Percentiles rank a stretch among this genome's conserved stretches.
phyloP scores from a whole-genome alignment of 2,888 invertebrate species.

The Empis stercorea region DNA sequence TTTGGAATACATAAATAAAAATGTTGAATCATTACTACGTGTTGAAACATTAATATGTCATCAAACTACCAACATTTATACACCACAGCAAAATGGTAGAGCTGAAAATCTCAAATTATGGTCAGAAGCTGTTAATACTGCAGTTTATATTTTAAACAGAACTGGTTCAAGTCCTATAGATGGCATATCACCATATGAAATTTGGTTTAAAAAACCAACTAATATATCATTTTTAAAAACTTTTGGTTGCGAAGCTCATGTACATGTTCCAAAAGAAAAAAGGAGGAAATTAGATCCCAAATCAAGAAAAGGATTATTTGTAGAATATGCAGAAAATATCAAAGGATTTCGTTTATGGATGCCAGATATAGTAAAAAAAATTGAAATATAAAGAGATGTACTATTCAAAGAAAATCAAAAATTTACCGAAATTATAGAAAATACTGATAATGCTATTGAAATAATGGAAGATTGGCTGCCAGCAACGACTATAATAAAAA shows the following conservation, averaged over 20 bases:
- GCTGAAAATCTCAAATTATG: constrained; percentile 23
- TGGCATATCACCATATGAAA: constrained; percentile 19
- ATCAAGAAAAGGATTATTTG: constrained; percentile 9
- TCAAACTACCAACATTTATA: constrained; percentile 19
- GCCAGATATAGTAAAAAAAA: no score
- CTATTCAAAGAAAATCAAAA: no score
- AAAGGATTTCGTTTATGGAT: constrained; percentile 2
- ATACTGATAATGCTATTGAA: no score
- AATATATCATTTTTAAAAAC: constrained; percentile 3
- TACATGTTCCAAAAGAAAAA: constrained; percentile 9
- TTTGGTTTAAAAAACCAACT: constrained; percentile 12
- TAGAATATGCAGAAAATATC: constrained; percentile 7
- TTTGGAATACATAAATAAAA: constrained; percentile 19
- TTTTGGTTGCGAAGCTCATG: constrained; percentile 6
- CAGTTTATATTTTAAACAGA: constrained; percentile 24
- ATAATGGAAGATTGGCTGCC: no score
- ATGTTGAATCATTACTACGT: constrained; percentile 15
- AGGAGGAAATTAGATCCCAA: constrained; percentile 9
- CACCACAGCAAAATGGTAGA: constrained; percentile 28
- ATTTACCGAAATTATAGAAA: no score
- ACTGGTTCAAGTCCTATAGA: constrained; percentile 15
- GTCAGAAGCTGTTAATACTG: constrained; percentile 29
- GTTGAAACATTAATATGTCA: constrained; percentile 16
- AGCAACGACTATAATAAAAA: no score
- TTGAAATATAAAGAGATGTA: no score